Conservation (phyloP, 2,797 vertebrate species). For the Philypnodon macrostomus region DNA sequence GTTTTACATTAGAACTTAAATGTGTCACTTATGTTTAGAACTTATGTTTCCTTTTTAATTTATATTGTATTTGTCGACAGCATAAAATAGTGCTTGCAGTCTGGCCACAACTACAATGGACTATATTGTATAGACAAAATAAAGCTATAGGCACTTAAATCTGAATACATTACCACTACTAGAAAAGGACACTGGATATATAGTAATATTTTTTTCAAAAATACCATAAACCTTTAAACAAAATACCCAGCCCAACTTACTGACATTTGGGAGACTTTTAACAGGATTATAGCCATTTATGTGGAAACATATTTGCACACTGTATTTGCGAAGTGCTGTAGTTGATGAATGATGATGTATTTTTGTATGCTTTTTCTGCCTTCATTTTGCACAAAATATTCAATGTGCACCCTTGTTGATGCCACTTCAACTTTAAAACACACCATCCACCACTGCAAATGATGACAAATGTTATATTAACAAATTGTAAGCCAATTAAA, state of each 20-base stretch:
- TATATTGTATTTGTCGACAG: too few relatives aligned
- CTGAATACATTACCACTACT: too few relatives aligned
- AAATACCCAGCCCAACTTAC: neutral
- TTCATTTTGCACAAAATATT: neutral
- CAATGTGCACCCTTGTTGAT: neutral
- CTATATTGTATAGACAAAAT: too few relatives aligned
- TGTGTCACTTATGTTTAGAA: too few relatives aligned
- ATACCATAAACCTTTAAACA: too few relatives aligned
- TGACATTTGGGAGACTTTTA: neutral
- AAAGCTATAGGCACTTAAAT: too few relatives aligned
- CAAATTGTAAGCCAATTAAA: constrained; percentile 30
- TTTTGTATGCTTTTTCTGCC: constrained; percentile 2
- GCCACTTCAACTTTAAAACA: constrained; percentile 9
- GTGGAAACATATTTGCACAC: neutral
- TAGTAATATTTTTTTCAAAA: too few relatives aligned
- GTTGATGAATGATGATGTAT: constrained; percentile 8
- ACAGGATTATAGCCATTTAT: constrained; percentile 4
- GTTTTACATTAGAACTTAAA: too few relatives aligned
- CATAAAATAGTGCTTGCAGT: too few relatives aligned
- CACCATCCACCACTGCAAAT: constrained; percentile 1
- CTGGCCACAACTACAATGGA: too few relatives aligned
- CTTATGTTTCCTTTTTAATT: too few relatives aligned
- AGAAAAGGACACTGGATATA: too few relatives aligned
- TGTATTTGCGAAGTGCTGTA: neutral
- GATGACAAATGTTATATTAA: constrained; percentile 28